These are phyloP conservation scores for Drosophila miranda DNA, from an alignment of 1,140 invertebrate species.

Conservation along the genomic window DNA sequence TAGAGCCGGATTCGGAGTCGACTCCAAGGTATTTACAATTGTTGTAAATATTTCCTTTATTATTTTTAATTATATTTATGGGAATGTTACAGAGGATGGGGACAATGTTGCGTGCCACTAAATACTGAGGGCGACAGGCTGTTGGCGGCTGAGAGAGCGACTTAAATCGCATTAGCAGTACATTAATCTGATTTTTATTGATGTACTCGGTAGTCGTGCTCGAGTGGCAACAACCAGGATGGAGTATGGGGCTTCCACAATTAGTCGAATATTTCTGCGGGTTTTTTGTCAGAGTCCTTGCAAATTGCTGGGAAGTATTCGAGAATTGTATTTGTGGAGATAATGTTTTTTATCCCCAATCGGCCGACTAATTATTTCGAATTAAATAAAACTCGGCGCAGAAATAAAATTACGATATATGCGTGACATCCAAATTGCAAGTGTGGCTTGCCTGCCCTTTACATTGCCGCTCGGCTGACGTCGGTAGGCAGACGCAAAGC, in stretches of 20 bases:
- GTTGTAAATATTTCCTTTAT: slow-evolving; percentile 80
- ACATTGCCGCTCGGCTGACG: too few relatives aligned
- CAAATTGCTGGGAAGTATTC: slow-evolving; percentile 49
- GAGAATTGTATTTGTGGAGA: slow-evolving; percentile 57
- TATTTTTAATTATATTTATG: slow-evolving; percentile 80
- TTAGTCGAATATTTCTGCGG: slow-evolving; percentile 42
- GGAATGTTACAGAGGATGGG: slow-evolving; percentile 31
- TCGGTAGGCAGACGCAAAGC: too few relatives aligned
- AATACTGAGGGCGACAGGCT: slow-evolving; percentile 7
- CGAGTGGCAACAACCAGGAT: slow-evolving; percentile 1
- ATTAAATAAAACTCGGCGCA: too few relatives aligned
- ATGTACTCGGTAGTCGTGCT: slow-evolving; percentile 8
- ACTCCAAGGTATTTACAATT: slow-evolving; percentile 74
- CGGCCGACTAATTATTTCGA: too few relatives aligned
- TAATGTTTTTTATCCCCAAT: too few relatives aligned
- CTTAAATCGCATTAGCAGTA: slow-evolving; percentile 65
- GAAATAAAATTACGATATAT: too few relatives aligned
- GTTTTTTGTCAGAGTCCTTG: not conserved
- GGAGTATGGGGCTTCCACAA: not conserved
- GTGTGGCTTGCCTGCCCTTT: too few relatives aligned
- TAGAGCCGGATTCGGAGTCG: slow-evolving; percentile 29
- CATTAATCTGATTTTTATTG: slow-evolving; percentile 69
- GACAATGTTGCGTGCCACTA: slow-evolving; percentile 60
- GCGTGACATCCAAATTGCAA: too few relatives aligned
- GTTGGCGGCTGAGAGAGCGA: slow-evolving; percentile 4